These are phyloP conservation scores for Gymnobelideus leadbeateri DNA, from an alignment of 2,113 vertebrate species.

Conservation along the genomic window DNA sequence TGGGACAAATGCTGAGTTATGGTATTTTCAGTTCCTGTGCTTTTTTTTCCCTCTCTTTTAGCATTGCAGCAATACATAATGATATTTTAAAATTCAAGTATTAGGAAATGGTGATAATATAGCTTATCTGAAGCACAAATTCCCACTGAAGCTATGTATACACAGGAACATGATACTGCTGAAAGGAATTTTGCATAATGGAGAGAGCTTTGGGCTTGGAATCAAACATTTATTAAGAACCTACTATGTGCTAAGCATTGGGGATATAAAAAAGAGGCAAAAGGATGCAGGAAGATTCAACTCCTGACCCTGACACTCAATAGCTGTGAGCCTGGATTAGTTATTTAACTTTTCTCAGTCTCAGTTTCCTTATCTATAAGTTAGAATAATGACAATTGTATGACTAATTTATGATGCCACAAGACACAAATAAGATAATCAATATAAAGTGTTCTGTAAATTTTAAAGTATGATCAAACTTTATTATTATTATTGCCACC, in stretches of 20 bases:
- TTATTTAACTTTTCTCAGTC: not conserved
- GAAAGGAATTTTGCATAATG: not conserved
- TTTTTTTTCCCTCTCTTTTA: conserved; percentile 13
- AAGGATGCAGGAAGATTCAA: not conserved
- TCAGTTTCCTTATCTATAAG: not conserved
- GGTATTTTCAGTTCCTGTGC: not conserved
- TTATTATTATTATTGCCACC: not conserved
- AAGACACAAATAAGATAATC: not conserved
- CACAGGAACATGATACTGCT: not conserved
- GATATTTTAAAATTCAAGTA: not conserved
- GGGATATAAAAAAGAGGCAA: not conserved
- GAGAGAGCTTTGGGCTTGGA: not conserved
- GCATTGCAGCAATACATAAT: not conserved
- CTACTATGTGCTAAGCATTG: not conserved
- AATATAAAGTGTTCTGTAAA: not conserved
- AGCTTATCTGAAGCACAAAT: not conserved
- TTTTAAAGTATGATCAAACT: not conserved
- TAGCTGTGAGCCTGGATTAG: not conserved
- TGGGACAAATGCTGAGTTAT: not conserved
- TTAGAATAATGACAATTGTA: not conserved
- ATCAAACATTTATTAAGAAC: not conserved
- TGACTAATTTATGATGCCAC: not conserved
- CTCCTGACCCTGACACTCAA: not conserved
- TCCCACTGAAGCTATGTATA: not conserved
- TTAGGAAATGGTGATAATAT: not conserved